Base-by-base conservation (phyloP, 2,113 vertebrate genomes). In the Tupaia tana region DNA sequence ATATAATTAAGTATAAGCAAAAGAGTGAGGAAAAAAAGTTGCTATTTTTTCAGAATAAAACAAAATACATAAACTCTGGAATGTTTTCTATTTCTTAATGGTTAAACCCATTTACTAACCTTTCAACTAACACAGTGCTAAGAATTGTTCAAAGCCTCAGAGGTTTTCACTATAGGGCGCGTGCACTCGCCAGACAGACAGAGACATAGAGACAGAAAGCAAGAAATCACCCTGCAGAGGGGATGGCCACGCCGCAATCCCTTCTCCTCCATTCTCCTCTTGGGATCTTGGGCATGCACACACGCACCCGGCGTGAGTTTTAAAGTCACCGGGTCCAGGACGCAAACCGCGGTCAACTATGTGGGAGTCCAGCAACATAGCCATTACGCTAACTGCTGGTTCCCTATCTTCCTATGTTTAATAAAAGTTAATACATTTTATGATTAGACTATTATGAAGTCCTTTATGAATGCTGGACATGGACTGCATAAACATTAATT, bases 381-480 rank as follows among this genome's bases (percentile, higher is more conserved):
- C 43, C 43, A 43, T 43, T 43, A 43, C 43, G 4, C 6, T 43
- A 43, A 43, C 43, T 43, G 43, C 43, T 43, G 43, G 43, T 43
- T 6, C 43, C 43, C 77, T 63, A 63, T 24, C 77, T 58, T 89
- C 2, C 34, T 77, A 20, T 20, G 11, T 67, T 84, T 95, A 92
- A 29, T 70, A 95, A 43, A 86, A 1, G 20, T 59, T 84, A 83
- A 75, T 75, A 43, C 31, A 86, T n/a, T 95, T 87, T 56, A 79
- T 77, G 19, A 71, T 81, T 87, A 18, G 61, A 87, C 71, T 73
- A 92, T 69, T 73, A 58, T 7, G 29, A 69, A 66, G 31, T 15
- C 2, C 86, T 71, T 78, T 95, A 83, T 18, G 27, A 20, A 91
- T 63, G n/a, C 31, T 83, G 27, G 2, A 2, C 11, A 56, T 34